Evolutionary conservation across 2,797 vertebrate species (phyloP), one percentile per base, ranked within the genome.

Genomic region (Choloepus didactylus): DNA sequence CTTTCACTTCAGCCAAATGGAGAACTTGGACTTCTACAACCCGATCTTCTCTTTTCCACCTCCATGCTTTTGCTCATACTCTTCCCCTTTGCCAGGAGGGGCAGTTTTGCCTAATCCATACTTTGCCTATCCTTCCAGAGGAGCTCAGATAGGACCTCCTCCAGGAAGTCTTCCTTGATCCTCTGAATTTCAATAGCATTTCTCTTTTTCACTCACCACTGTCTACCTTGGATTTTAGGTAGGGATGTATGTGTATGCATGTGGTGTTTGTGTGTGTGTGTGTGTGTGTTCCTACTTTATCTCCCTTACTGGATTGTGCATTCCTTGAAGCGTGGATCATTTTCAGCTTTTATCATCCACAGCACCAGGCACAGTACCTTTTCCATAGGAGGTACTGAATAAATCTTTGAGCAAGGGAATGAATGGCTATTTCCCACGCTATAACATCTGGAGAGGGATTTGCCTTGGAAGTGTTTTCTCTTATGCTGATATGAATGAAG

Each of bases 191-290:
- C 25, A 10, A 21, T 62, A 46, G 38, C 51, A 59, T 73, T 72
- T 95, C 41, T 75, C 75, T 91, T 82, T 88, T 64, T 75, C 27
- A 51, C 4, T 72, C 69, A 82, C 29, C 29, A 56, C 54, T 76
- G 90, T 31, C 51, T 29, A 91, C 56, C 31, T 69, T 89, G 79
- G 49, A 35, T 88, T 89, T 93, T 87, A 59, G 54, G 27, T 59
- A 51, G 59, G 25, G 10, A 7, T 18, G 4, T 21, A 12, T 62
- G 54, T 87, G 23, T 79, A 46, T 49, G n/a, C 51, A 12, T 14
- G 6, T 66, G 27, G 59, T 82, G 38, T 62, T 18, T 83, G 41
- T 35, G 9, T 62, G 62, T 41, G 38, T 83, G 41, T 35, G 9
- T 62, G 62, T 41, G 38, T 70, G 14, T 62, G 25, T 90, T 76